Percentiles rank a stretch among this genome's conserved stretches.
Conservation (phyloP, 2,797 vertebrate genomes). For the Sus cebifrons region DNA sequence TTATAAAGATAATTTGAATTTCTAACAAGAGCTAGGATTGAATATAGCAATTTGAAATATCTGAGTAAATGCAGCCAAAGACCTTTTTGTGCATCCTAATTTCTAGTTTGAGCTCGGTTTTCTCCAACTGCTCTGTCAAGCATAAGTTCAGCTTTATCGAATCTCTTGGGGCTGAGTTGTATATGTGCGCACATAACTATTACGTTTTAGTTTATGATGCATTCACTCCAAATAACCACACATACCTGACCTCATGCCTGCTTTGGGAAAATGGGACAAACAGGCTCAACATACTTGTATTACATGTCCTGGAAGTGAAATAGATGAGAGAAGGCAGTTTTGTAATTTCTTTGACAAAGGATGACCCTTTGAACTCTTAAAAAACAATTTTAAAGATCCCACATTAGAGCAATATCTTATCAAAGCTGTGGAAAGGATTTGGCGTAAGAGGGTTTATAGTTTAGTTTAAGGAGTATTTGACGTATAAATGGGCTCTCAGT, state of each 20-base stretch:
- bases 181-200: constrained; percentile 48
- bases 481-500: background rate
- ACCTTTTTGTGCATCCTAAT: background rate
- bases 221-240: constrained; percentile 52
- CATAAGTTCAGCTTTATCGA: background rate
- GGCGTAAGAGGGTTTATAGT: background rate
- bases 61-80: constrained; percentile 4
- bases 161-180: constrained; percentile 35
- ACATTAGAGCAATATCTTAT: background rate
- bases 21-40: background rate
- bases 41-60: constrained; percentile 9
- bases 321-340: background rate
- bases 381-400: constrained; percentile 18
- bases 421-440: background rate
- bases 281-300: background rate
- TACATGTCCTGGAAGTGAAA: background rate
- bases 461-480: constrained; percentile 27
- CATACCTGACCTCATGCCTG: constrained; percentile 4
- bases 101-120: background rate
- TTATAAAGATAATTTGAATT: constrained; percentile 58
- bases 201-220: constrained; percentile 58
- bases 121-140: constrained; percentile 49
- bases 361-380: constrained; percentile 37
- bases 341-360: background rate
- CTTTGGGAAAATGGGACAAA: constrained; percentile 49